Base-by-base conservation (phyloP, 2,888 invertebrate genomes). In the Morpho helenor region DNA sequence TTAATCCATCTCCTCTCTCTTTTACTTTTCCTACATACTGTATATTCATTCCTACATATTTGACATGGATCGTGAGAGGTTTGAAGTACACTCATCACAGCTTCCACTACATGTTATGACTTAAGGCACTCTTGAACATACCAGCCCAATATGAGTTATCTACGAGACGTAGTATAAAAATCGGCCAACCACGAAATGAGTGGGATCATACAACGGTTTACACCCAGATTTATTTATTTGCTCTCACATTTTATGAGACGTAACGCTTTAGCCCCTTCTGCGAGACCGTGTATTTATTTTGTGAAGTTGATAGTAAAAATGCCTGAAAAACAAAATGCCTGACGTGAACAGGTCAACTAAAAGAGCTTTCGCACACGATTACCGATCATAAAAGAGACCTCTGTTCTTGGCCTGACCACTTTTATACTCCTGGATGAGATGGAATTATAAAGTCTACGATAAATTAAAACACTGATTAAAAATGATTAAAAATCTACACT, bases 151-250 rank as follows among this genome's bases (percentile, higher is more conserved):
- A 23, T 48, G 43, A 54, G 31, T 23, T 44, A 49, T 48, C 55
- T 49, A 31, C 8, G n/a, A 49, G 49, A 43, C 10, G 49, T 43
- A 42, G 55, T 54, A 31, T 42, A 41, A 56, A 49, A 56, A 45
- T 7, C 49, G 49, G 8, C 49, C 60, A 56, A 60, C 56, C 43
- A 56, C 43, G 52, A 60, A 60, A 60, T 60, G 46, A 46, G 52
- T n/a, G 23, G 56, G 56, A 60, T 56, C 56, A 59, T 55, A 59
- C 46, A 23, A 48, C 55, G 44, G 54, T 59, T 59, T 50, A 55
- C 59, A 59, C 54, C 51, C 40, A 55, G 54, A 47, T n/a, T n/a
- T 59, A 59, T 59, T 59, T 54, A 59, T 55, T 51, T 47, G 40
- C 47, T 42, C 31, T 22, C 9, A 39, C 55, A 47, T 51, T 59